These are phyloP conservation scores for Chrysolina americana DNA, from an alignment of 2,888 invertebrate genomes.

Conservation along the genomic window DNA sequence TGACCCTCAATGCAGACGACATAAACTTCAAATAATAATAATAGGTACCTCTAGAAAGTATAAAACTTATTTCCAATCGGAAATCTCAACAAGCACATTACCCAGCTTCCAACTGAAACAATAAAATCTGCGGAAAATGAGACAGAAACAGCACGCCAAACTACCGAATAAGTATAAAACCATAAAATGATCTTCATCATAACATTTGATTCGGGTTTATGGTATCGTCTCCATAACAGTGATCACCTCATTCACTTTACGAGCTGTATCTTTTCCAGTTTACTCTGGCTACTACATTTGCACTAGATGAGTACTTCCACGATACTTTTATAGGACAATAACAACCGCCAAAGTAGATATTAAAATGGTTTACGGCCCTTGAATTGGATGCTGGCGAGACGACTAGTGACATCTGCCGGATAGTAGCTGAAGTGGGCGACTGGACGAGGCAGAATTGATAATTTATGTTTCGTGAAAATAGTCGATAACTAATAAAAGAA, in stretches of 20 bases:
- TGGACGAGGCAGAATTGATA: not conserved
- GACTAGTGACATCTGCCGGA: constrained; percentile 49
- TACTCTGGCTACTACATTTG: constrained; percentile 56
- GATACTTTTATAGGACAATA: constrained; percentile 69
- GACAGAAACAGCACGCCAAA: constrained; percentile 25
- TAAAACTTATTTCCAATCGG: not conserved
- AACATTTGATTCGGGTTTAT: constrained; percentile 62
- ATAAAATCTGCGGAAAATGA: constrained; percentile 12
- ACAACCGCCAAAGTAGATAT: constrained; percentile 68
- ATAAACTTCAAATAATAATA: not conserved
- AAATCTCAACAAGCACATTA: constrained; percentile 5
- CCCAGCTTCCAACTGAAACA: not conserved
- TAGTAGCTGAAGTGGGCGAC: constrained; percentile 32
- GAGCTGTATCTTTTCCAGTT: constrained; percentile 58
- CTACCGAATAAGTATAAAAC: constrained; percentile 46
- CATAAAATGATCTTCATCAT: constrained; percentile 60
- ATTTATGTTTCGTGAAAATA: not conserved
- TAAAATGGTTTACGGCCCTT: constrained; percentile 65
- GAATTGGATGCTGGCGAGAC: constrained; percentile 35
- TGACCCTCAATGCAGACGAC: not conserved
- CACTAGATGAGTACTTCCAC: constrained; percentile 66
- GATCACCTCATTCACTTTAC: constrained; percentile 64
- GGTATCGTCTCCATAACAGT: constrained; percentile 48
- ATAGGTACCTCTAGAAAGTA: not conserved
- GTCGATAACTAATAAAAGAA: too few species aligned